phyloP scores from a whole-genome alignment of 2,113 vertebrate species.

The Leuciscus idus region DNA sequence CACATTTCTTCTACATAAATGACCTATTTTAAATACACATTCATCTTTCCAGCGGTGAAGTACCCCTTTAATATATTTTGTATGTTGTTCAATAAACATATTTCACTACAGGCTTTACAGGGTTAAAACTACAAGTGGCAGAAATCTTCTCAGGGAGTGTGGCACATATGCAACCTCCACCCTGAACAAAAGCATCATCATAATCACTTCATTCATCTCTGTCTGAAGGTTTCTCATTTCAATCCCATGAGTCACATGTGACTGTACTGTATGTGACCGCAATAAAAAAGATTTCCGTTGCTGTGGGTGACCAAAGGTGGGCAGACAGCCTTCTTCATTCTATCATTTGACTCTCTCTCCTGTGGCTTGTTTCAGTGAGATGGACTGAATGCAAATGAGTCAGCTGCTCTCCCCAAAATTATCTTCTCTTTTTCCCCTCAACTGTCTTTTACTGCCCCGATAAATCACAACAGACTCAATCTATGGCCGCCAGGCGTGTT shows the following conservation, averaged over 20 bases:
- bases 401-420: conserved; percentile 22
- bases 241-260: conserved; percentile 41
- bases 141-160: not conserved
- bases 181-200: conserved; percentile 20
- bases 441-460: not conserved
- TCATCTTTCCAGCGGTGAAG: no score
- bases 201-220: conserved; percentile 41
- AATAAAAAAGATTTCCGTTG: conserved; percentile 49
- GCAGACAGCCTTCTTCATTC: conserved; percentile 37
- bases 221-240: conserved; percentile 41
- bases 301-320: conserved; percentile 54
- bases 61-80: no score
- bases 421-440: not conserved
- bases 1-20: no score
- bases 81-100: not conserved
- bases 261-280: conserved; percentile 47
- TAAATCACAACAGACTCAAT: conserved; percentile 23
- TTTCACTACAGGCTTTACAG: not conserved
- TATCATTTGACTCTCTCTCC: conserved; percentile 4
- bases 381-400: conserved; percentile 35
- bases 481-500: not conserved
- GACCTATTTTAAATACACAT: no score
- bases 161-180: not conserved
- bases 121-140: conserved; percentile 12
- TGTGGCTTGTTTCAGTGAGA: conserved; percentile 17